Percentiles rank a stretch among this genome's conserved stretches.
Conservation (phyloP, 2,888 invertebrate species). For the Oligia fasciuncula region DNA sequence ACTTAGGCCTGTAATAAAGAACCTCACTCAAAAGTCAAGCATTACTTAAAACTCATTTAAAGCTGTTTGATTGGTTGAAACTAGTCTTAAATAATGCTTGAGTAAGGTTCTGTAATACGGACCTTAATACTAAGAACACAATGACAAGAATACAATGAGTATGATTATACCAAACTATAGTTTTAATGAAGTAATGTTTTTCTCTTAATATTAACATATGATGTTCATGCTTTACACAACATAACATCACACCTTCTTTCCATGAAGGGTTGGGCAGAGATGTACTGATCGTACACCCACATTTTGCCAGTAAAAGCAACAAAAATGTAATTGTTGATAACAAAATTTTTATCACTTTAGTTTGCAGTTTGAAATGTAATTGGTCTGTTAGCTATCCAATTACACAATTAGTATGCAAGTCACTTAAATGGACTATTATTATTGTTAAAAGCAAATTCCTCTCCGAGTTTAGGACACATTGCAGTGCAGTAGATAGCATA, state of each 20-base stretch:
- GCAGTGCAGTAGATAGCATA: neutral
- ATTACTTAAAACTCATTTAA: no score
- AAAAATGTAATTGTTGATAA: neutral
- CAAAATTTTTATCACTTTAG: neutral
- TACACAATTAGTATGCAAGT: neutral
- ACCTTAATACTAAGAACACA: no score
- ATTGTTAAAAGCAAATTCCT: neutral
- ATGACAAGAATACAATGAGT: neutral
- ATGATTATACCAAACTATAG: neutral
- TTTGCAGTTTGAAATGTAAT: neutral
- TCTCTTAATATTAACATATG: neutral
- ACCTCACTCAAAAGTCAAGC: no score
- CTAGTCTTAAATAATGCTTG: no score
- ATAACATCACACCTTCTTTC: neutral
- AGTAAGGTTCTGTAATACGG: no score
- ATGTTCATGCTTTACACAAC: neutral
- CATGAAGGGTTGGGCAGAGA: neutral
- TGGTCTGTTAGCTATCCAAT: neutral
- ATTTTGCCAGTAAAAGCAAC: neutral
- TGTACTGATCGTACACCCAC: neutral
- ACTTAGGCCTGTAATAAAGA: neutral
- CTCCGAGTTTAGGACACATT: neutral
- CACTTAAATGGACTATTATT: conserved; percentile 7
- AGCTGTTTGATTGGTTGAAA: no score
- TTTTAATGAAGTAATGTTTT: neutral